Conservation (phyloP, 2,888 invertebrate species). For the Drosophila vallismaia region DNA sequence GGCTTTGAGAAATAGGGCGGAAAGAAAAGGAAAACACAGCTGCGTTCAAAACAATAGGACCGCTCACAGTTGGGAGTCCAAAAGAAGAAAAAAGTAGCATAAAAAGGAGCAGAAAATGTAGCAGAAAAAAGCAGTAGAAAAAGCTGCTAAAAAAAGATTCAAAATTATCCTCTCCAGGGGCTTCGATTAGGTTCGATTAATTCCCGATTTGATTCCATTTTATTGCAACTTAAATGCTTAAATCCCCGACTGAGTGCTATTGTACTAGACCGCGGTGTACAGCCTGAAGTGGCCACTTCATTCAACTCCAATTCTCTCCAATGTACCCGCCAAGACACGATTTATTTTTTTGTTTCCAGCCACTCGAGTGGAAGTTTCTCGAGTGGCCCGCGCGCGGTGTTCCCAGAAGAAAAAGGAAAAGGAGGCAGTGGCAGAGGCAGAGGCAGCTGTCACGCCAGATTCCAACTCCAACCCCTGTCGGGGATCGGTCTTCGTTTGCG, state of each 20-base stretch:
- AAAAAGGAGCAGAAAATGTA: no score
- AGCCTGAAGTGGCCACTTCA: constrained; percentile 26
- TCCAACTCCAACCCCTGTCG: constrained; percentile 49
- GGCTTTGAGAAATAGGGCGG: constrained; percentile 11
- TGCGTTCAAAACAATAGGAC: neutral
- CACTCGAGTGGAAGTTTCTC: constrained; percentile 43
- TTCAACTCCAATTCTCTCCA: constrained; percentile 3
- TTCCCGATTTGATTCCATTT: no score
- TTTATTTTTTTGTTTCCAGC: constrained; percentile 1
- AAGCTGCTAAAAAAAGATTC: neutral
- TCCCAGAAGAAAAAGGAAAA: constrained; percentile 28
- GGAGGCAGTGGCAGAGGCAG: neutral
- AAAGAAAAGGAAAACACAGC: constrained; percentile 5
- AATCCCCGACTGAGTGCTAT: neutral
- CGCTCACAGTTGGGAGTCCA: no score
- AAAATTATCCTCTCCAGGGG: no score
- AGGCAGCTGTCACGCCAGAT: constrained; percentile 27
- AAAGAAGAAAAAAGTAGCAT: no score
- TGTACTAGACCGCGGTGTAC: neutral
- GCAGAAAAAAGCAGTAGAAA: neutral
- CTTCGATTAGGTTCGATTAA: no score
- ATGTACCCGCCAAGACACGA: constrained; percentile 28
- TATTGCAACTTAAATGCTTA: no score
- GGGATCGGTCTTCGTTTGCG: neutral
- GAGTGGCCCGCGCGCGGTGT: constrained; percentile 26